Conservation (phyloP, 2,113 vertebrate species). For the Poeciliopsis prolifica region DNA sequence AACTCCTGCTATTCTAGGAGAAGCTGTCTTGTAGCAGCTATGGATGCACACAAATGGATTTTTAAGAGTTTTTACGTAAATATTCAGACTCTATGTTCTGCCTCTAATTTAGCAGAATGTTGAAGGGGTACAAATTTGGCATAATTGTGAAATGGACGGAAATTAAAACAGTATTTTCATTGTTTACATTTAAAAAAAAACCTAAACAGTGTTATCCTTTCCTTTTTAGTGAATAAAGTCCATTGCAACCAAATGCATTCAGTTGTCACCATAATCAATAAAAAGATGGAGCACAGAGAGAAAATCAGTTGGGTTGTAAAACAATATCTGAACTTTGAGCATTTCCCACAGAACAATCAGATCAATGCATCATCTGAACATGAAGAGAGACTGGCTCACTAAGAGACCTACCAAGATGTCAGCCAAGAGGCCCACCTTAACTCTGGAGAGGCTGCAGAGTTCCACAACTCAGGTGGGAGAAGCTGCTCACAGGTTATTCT, state of each 20-base stretch:
- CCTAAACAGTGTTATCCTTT: neutral
- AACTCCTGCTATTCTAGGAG: conserved; percentile 38
- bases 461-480: too few species aligned
- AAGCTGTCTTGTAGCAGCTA: conserved; percentile 9
- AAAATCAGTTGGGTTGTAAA: neutral
- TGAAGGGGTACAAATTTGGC: neutral
- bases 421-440: too few species aligned
- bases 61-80: neutral
- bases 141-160: neutral
- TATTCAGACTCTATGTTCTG: neutral
- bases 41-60: neutral
- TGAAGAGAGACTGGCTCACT: neutral
- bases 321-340: neutral
- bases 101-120: neutral
- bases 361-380: neutral
- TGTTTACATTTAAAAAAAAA: neutral
- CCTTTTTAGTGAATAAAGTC: too few species aligned
- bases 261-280: neutral
- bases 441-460: too few species aligned
- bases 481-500: too few species aligned
- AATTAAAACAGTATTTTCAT: neutral
- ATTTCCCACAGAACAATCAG: neutral
- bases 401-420: neutral
- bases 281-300: neutral
- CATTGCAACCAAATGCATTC: too few species aligned